A percentile compares a stretch with the other conserved stretches of the same genome.
phyloP scores from a whole-genome alignment of 2,888 invertebrate species.

The Zeuzera pyrina region DNA sequence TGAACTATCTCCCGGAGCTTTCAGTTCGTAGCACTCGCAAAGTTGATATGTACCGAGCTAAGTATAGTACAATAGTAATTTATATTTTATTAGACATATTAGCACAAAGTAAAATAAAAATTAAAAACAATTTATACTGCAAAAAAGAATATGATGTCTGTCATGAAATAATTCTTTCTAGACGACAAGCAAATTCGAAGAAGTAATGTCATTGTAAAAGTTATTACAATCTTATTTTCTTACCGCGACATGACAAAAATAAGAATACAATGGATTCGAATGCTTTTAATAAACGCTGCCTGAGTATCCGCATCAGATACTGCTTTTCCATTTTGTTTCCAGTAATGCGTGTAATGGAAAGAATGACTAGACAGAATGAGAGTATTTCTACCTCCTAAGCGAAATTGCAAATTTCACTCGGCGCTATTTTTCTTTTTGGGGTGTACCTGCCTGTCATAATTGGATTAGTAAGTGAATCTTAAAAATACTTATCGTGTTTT shows the following conservation, averaged over 20 bases:
- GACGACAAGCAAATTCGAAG: constrained; percentile 1
- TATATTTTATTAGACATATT: too few species aligned
- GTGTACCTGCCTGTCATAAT: constrained; percentile 5
- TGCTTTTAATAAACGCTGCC: constrained; percentile 19
- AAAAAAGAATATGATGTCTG: too few species aligned
- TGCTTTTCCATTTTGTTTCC: constrained; percentile 24
- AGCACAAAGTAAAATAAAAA: too few species aligned
- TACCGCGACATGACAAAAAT: constrained; percentile 10
- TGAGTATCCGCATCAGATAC: too few species aligned
- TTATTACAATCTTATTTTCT: constrained; percentile 16
- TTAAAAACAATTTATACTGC: too few species aligned
- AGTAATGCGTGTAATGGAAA: constrained; percentile 36
- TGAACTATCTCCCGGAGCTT: too few species aligned
- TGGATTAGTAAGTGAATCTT: too few species aligned
- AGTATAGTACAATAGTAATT: too few species aligned
- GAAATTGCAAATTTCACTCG: constrained; percentile 17
- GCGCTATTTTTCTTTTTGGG: constrained; percentile 7
- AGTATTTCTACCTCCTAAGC: constrained; percentile 20
- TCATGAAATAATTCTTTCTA: background rate
- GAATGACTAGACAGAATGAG: constrained; percentile 31
- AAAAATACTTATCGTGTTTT: too few species aligned
- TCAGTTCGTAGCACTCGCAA: too few species aligned
- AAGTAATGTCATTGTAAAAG: background rate
- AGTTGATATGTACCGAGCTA: too few species aligned
- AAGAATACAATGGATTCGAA: constrained; percentile 11